Evolutionary conservation across 2,797 vertebrate species (phyloP), one percentile per base, ranked within the genome.

Genomic region (Heliangelus exortis): DNA sequence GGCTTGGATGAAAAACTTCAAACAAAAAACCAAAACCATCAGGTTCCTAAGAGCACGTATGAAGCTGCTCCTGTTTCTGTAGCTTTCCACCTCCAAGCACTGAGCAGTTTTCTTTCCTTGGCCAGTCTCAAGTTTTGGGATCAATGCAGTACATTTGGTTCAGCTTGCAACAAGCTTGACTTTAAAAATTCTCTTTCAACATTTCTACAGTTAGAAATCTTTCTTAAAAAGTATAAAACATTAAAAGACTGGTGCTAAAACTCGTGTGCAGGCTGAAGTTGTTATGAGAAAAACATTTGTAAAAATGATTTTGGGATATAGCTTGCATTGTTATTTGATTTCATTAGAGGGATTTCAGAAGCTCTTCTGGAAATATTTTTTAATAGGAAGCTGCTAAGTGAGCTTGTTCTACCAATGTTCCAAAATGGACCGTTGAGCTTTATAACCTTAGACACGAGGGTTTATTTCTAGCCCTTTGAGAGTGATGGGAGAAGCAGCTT

Each of bases 391-490:
- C 41, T 75, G 51, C 55, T 47, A 91, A 75, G 66, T 22, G 69
- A 84, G 69, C 47, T 87, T 80, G 47, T 83, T 91, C 41, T 84
- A 73, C 25, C 29, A 57, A 15, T 92, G 71, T 84, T 88, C 59
- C 41, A 65, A 90, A 91, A 72, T 54, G 63, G 34, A 79, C 10
- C 4, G 0, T 16, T 92, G 71, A 86, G 76, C 53, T 92, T 93
- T 88, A 61, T 94, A 84, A 92, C 91, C 90, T 94, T 79, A 90
- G 84, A 88, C 69, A 50, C 6, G 2, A 26, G 29, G 31, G 2
- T 91, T 92, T 91, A 93, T 96, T 94, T 91, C 67, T 48, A 95
- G 76, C 80, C 51, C 57, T 92, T 86, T 76, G 63, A 84, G 76
- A 69, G 43, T 12, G 50, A 78, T 39, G 69, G 76, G 84, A 82